Evolutionary conservation across 2,888 invertebrate genomes (phyloP).

Genomic region (Acronicta psi): DNA sequence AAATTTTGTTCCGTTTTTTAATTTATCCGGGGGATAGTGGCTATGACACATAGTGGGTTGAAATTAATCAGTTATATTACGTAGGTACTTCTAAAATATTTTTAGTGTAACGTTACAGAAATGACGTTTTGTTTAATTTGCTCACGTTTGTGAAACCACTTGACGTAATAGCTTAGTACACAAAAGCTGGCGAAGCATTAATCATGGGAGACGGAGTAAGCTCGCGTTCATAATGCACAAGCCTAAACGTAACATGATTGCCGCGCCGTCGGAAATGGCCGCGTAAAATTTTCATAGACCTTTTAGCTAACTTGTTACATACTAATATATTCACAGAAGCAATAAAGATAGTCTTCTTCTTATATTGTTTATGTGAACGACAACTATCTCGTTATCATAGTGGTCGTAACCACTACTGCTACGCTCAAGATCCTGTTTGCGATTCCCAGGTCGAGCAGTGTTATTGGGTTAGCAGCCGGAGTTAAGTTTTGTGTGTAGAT

Average conservation of each 20-base stretch:
- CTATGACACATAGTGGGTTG: no score
- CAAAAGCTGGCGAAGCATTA: conserved; percentile 43
- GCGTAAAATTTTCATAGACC: conserved; percentile 17
- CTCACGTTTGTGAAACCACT: conserved; percentile 20
- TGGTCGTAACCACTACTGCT: no score
- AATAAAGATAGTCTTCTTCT: no score
- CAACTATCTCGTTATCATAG: no score
- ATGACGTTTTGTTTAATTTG: conserved; percentile 15
- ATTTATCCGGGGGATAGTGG: no score
- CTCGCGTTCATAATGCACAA: conserved; percentile 37
- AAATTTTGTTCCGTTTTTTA: no score
- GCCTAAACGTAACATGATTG: conserved; percentile 35
- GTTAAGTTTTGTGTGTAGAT: no score
- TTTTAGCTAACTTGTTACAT: conserved; percentile 17
- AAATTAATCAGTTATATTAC: not conserved
- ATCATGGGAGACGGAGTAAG: conserved; percentile 46
- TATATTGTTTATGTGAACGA: no score
- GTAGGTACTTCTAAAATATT: not conserved
- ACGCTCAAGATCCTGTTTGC: no score
- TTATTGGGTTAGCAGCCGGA: no score
- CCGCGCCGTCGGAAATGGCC: conserved; percentile 7
- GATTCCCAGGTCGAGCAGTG: no score
- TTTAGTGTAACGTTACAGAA: not conserved
- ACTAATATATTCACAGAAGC: not conserved
- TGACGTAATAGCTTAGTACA: conserved; percentile 42